Evolutionary conservation across 2,113 vertebrate genomes (phyloP).

Genomic region (Montifringilla adamsi): DNA sequence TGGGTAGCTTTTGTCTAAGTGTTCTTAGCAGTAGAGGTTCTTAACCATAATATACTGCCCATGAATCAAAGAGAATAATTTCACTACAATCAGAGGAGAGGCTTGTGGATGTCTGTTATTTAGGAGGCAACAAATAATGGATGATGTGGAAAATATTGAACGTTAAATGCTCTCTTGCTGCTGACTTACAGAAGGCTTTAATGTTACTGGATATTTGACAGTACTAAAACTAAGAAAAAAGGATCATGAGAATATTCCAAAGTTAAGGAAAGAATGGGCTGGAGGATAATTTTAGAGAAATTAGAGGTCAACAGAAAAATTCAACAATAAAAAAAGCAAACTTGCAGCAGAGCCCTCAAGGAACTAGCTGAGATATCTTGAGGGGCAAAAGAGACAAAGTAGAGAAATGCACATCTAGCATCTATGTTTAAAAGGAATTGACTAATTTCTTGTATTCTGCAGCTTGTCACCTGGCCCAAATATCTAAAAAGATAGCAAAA

Average conservation of each 20-base stretch:
- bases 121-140: constrained; percentile 12
- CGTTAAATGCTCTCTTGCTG: not conserved
- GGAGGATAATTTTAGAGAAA: not conserved
- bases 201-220: not conserved
- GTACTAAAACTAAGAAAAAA: not conserved
- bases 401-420: not conserved
- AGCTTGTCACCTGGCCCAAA: not conserved
- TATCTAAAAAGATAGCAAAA: not conserved
- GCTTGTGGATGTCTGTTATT: not conserved
- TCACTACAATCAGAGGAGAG: not conserved
- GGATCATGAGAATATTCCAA: not conserved
- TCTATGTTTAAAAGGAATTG: not conserved
- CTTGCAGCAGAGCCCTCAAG: not conserved
- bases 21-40: not conserved
- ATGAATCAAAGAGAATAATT: constrained; percentile 28
- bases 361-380: not conserved
- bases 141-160: constrained; percentile 1
- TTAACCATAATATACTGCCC: not conserved
- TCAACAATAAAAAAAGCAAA: not conserved
- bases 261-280: not conserved
- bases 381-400: not conserved
- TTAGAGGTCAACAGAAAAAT: not conserved
- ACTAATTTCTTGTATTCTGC: not conserved
- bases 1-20: not conserved
- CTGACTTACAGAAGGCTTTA: not conserved